Evolutionary conservation across 30 jellyfish, hydroid and myxozoan genomes (phyloP), one percentile per base, ranked within the genome.

Genomic region (Hydra vulgaris): DNA sequence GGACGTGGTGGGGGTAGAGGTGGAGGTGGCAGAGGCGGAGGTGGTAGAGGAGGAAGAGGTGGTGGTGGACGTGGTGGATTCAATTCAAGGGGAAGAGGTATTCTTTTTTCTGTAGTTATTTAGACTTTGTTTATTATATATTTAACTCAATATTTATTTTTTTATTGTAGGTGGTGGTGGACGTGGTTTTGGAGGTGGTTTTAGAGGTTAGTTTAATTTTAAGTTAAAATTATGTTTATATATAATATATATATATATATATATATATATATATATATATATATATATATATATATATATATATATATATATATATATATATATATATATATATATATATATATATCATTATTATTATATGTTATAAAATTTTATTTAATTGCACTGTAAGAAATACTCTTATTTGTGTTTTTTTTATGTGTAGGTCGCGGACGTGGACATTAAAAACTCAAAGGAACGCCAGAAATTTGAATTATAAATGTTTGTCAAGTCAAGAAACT

Each of bases 151-250:
- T n/a, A n/a, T n/a, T n/a, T n/a, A n/a, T 56, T 71, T 71, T 25
- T 71, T 15, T 75, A 21, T 52, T 73, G 95, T 82, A 61, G 91
- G 96, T 1, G 96, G 96, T 19, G 81, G 94, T 54, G 92, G 92
- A 8, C 70, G 96, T 18, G 89, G 89, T 21, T 74, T 74, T 61
- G 89, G 89, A 26, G 89, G 89, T 23, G 89, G 89, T 20, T 81
- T 81, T 84, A 71, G 89, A 56, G 89, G 89, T 70, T 8, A 21
- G 76, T 70, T 20, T 70, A 21, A 7, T 23, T 17, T 70, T 15
- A 17, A 70, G 40, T 0, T 70, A 7, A 7, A 21, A 70, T 18
- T 18, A 0, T 61, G 0, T 61, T 61, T 61, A 17, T 61, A n/a
- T 61, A n/a, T n/a, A n/a, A n/a, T n/a, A n/a, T n/a, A n/a, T n/a